These are phyloP conservation scores for Ennomos fuscantarius DNA, from an alignment of 2,888 invertebrate genomes.

Conservation along the genomic window DNA sequence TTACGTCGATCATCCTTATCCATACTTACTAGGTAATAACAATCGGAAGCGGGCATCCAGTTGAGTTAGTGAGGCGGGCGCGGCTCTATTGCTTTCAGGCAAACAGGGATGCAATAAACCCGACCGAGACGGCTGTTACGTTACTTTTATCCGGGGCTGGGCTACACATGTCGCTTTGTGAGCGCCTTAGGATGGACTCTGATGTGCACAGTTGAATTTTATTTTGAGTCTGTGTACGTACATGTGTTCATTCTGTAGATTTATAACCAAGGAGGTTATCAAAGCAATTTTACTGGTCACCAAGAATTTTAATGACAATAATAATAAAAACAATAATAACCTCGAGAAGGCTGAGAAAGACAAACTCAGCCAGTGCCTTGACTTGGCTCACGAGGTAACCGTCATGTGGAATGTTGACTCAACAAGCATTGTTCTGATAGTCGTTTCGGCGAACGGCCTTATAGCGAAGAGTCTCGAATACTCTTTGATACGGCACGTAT, in stretches of 20 bases:
- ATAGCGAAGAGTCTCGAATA: too few relatives aligned
- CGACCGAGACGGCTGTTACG: constrained; percentile 63
- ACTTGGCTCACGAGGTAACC: too few relatives aligned
- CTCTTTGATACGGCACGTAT: too few relatives aligned
- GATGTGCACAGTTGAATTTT: constrained; percentile 41
- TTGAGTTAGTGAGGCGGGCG: constrained; percentile 62
- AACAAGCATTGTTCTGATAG: too few relatives aligned
- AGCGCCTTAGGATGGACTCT: constrained; percentile 40
- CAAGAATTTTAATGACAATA: too few relatives aligned
- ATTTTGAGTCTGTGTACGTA: constrained; percentile 33
- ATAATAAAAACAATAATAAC: too few relatives aligned
- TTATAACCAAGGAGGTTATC: background rate
- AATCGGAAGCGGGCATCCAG: constrained; percentile 69
- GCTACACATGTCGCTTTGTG: constrained; percentile 66
- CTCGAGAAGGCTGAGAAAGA: too few relatives aligned
- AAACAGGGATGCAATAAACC: constrained; percentile 81
- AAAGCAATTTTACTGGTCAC: background rate
- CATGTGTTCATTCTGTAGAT: background rate
- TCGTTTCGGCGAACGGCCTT: too few relatives aligned
- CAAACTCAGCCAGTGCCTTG: too few relatives aligned
- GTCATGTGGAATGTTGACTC: too few relatives aligned
- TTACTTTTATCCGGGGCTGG: constrained; percentile 59
- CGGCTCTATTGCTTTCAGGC: constrained; percentile 68
- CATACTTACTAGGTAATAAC: constrained; percentile 67
- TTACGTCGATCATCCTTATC: constrained; percentile 42